Base-by-base conservation (phyloP, 2,797 vertebrate genomes). In the Mustela erminea region DNA sequence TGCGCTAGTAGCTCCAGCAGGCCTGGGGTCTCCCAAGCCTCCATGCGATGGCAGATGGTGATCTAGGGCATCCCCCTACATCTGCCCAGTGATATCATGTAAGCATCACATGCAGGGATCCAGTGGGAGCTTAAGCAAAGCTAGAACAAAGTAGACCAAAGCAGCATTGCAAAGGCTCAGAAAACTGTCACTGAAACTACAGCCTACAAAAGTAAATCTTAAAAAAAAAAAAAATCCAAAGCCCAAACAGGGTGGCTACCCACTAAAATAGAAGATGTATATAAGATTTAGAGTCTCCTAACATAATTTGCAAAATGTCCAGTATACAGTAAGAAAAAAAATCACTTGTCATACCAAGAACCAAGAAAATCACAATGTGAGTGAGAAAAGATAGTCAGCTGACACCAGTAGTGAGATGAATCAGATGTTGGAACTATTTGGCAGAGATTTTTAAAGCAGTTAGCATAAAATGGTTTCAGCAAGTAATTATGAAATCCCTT, bases 381-480 rank as follows among this genome's bases (percentile, higher is more conserved):
- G 52, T 78, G 60, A 68, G 41, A 70, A 68, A 90, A 68, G 60
- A 52, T 35, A 58, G 62, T 94, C 92, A 89, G 17, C 38, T 78
- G 93, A 90, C 70, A 58, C 27, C 23, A 32, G 68, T 7, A 86
- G 41, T 62, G n/a, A 49, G 52, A 72, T 52, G 88, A 86, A 60
- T 95, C 80, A 78, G 27, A 52, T 85, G 38, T 41, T 62, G 52
- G 70, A 95, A 85, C 88, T 87, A 41, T 72, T n/a, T 86, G 94
- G 52, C 88, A 86, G 70, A 70, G 62, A 72, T 78, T 78, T 58
- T 91, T 41, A 60, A 91, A 80, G 62, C 27, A 86, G 66, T 43
- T 64, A 75, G 93, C 64, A 21, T 75, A 49, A 43, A 60, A 60
- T 78, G 27, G 29, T 83, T 85, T 84, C 70, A 85, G 29, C 23